phyloP scores from a whole-genome alignment of 2,797 vertebrate species.

The Cephalopachus bancanus region DNA sequence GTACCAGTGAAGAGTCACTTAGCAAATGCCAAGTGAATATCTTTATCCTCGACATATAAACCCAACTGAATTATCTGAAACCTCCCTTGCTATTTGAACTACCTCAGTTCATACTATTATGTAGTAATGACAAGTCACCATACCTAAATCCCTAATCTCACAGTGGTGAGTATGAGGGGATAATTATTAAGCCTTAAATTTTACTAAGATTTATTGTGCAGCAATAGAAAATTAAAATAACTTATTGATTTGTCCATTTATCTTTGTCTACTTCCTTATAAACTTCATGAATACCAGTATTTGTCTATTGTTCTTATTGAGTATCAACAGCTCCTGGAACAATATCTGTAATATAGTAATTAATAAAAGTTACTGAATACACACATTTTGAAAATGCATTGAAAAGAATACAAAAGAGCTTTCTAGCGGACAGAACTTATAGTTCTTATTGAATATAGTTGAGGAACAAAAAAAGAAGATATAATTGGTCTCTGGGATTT shows the following conservation, averaged over 20 bases:
- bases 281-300: background rate
- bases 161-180: background rate
- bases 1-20: background rate
- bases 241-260: background rate
- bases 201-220: background rate
- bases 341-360: background rate
- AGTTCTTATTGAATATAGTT: background rate
- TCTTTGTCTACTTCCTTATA: background rate
- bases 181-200: background rate
- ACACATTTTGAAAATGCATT: background rate
- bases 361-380: background rate
- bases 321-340: background rate
- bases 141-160: background rate
- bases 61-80: background rate
- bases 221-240: background rate
- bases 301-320: background rate
- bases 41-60: too few relatives aligned
- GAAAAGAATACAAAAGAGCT: background rate
- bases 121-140: background rate
- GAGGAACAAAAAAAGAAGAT: background rate
- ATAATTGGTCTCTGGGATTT: background rate
- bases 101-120: background rate
- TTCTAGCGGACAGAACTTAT: background rate
- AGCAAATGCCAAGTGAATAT: background rate
- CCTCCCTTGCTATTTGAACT: too few relatives aligned